These are phyloP conservation scores for Gallinago media DNA, from an alignment of 2,113 vertebrate genomes.

Conservation along the genomic window DNA sequence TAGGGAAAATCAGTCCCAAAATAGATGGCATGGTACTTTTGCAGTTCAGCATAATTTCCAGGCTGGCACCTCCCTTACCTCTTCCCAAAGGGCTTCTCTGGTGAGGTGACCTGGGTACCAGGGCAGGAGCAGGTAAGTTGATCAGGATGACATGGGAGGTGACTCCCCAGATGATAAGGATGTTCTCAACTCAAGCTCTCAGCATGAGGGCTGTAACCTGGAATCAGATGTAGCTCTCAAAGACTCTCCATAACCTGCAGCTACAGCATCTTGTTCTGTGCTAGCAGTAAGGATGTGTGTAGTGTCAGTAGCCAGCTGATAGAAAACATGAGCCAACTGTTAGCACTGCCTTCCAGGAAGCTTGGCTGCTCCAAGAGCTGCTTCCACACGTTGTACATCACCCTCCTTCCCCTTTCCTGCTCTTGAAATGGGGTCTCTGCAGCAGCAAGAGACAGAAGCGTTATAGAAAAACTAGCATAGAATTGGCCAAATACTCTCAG, in stretches of 20 bases:
- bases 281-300: background rate
- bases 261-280: background rate
- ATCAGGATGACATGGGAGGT: background rate
- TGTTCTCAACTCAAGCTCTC: background rate
- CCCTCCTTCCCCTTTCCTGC: background rate
- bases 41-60: fast-evolving
- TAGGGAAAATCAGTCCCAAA: background rate
- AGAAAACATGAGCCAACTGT: background rate
- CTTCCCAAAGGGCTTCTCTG: background rate
- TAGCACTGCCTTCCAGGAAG: background rate
- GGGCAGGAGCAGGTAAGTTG: background rate
- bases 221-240: background rate
- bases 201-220: fast-evolving
- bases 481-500: background rate
- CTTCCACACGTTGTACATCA: fast-evolving
- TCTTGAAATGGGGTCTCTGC: background rate
- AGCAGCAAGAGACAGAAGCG: fast-evolving
- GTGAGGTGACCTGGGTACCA: background rate
- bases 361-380: background rate
- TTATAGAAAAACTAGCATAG: background rate
- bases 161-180: background rate
- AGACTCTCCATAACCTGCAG: background rate
- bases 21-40: background rate
- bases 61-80: background rate
- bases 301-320: background rate